phyloP scores from a whole-genome alignment of 2,797 vertebrate species.

The Florisuga fusca region DNA sequence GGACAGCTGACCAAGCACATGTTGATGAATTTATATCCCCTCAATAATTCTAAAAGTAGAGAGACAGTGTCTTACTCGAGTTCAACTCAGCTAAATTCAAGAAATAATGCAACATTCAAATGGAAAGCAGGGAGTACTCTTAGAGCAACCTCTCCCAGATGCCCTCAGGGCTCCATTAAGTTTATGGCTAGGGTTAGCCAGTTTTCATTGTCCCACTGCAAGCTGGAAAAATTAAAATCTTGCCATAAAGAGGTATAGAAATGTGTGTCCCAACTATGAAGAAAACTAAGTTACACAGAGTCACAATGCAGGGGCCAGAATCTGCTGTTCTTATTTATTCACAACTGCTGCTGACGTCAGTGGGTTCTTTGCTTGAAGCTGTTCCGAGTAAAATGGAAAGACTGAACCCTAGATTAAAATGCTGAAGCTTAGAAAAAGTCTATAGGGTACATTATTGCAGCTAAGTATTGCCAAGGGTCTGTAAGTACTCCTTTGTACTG shows the following conservation, averaged over 20 bases:
- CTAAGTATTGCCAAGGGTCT: neutral
- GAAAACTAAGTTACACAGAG: neutral
- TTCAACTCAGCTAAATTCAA: neutral
- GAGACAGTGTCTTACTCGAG: neutral
- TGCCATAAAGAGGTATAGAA: neutral
- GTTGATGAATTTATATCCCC: conserved; percentile 40
- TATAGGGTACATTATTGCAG: neutral
- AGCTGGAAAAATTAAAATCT: neutral
- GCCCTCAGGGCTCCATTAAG: neutral
- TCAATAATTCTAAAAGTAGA: neutral
- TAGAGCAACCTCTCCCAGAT: neutral
- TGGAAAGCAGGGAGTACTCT: neutral
- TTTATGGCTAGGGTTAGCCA: neutral
- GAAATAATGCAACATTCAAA: neutral
- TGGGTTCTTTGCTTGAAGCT: neutral
- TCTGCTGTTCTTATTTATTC: neutral
- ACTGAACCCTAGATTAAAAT: neutral
- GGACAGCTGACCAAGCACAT: conserved; percentile 53
- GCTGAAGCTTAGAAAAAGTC: neutral
- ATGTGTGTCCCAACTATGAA: neutral
- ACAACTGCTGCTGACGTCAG: neutral
- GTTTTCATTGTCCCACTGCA: neutral
- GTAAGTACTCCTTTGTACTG: conserved; percentile 7
- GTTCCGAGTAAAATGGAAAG: neutral
- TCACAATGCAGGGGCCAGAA: neutral